Conservation (phyloP, 1,140 invertebrate genomes). For the Penaeus japonicus region DNA sequence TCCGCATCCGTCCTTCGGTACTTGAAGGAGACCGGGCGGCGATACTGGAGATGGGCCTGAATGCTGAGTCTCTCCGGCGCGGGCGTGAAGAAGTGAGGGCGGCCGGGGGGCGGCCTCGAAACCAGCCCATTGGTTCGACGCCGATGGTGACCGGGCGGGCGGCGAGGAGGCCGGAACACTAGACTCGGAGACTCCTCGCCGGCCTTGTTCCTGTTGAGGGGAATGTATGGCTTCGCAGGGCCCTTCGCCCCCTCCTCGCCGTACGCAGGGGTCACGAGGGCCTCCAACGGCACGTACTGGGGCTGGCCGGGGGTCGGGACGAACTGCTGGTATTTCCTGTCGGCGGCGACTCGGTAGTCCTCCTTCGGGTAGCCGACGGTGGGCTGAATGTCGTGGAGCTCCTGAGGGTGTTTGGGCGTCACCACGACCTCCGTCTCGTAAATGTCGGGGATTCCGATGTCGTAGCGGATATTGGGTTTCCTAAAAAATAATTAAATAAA, state of each 20-base stretch:
- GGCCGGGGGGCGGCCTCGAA: background rate
- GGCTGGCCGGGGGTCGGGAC: background rate
- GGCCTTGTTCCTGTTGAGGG: background rate
- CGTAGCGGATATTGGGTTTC: conserved; percentile 23
- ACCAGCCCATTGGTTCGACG: conserved; percentile 29
- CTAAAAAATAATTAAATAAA: background rate
- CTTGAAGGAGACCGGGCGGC: conserved; percentile 56
- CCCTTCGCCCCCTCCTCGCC: background rate
- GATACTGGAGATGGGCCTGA: conserved; percentile 43
- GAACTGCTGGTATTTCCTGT: conserved; percentile 16
- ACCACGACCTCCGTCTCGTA: conserved; percentile 51
- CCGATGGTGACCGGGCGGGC: conserved; percentile 25
- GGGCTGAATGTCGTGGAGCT: background rate
- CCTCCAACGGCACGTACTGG: conserved; percentile 22
- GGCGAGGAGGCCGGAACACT: conserved; percentile 35
- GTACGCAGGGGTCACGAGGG: background rate
- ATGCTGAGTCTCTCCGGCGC: conserved; percentile 23
- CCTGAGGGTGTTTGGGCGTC: conserved; percentile 23
- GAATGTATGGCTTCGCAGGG: conserved; percentile 30
- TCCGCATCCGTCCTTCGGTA: conserved; percentile 20
- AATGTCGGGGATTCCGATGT: conserved; percentile 55
- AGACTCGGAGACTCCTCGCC: conserved; percentile 8
- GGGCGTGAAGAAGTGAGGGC: conserved; percentile 38
- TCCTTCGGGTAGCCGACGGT: background rate
- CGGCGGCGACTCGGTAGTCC: conserved; percentile 27